Evolutionary conservation across 2,113 vertebrate genomes (phyloP).

Genomic region (Elgaria multicarinata): DNA sequence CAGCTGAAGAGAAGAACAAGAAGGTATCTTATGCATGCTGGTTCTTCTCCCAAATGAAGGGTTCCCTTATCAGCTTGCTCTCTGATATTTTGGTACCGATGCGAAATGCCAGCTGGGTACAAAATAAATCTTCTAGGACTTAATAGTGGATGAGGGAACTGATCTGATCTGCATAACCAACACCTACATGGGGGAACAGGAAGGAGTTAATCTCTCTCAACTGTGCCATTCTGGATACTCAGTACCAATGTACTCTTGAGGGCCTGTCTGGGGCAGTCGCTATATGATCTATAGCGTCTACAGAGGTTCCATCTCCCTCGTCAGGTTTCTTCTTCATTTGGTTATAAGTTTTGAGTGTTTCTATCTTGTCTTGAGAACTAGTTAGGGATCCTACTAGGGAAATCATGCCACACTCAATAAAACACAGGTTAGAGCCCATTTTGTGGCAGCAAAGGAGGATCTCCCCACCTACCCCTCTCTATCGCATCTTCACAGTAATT

Average conservation of each 20-base stretch:
- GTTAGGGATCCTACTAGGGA: neutral
- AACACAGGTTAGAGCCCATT: too few species aligned
- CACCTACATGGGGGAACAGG: neutral
- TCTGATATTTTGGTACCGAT: neutral
- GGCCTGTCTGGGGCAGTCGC: neutral
- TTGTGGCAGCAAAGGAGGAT: too few species aligned
- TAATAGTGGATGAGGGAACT: neutral
- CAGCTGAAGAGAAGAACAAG: neutral
- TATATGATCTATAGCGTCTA: neutral
- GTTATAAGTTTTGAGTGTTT: neutral
- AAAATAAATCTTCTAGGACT: neutral
- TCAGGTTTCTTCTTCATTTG: neutral
- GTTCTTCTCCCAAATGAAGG: neutral
- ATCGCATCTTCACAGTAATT: too few species aligned
- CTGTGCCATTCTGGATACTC: neutral
- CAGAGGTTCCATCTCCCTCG: neutral
- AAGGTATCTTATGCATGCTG: neutral
- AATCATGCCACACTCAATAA: too few species aligned
- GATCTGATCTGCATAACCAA: neutral
- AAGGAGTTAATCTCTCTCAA: neutral
- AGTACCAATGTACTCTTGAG: neutral
- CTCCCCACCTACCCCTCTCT: too few species aligned
- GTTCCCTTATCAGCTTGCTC: neutral
- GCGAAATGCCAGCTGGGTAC: neutral
- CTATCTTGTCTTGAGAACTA: neutral